Base-by-base conservation (phyloP, 1,140 invertebrate species). In the Wiebesia pumilae region DNA sequence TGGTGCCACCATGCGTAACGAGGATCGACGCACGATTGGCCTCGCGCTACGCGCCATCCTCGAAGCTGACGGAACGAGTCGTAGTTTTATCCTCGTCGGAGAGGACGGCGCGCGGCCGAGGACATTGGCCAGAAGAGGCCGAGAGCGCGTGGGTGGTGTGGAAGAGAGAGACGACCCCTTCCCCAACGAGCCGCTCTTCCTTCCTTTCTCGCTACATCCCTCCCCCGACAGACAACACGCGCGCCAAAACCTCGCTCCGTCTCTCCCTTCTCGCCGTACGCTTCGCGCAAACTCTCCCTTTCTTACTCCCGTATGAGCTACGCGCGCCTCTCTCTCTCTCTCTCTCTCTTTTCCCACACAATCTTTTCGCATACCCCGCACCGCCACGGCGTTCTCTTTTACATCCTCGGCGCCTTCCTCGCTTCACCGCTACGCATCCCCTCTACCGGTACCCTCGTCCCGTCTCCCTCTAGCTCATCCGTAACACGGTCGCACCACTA, bases 51-150 rank as follows among this genome's bases (percentile, higher is more conserved):
- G 40, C 38, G 38, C 38, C 38, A 75, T 75, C 71, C 35, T 73
- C 69, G 35, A 33, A 10, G 9, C 67, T 30, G 14, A 47, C 43
- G 43, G 12, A 47, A 47, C 43, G 43, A 40, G 24, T 2, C 35
- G 7, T 38, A 38, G 27, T 38, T 38, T 38, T 38, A 16, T 75
- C 38, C 71, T 75, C 71, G 38, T 27, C 27, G 80, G 19, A 71
- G 78, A 87, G 81, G 62, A 79, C 77, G 81, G 78, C 54, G 73
- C 83, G 75, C 51, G 7, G 30, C 40, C 43, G 81, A 80, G 82
- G 86, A 87, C 73, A 79, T 80, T 77, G 79, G 87, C 87, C 87
- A 82, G 69, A 78, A 81, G 81, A 84, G 79, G 82, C 77, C 86
- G 85, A 78, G 43, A 35, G 33, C 80, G 82, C 78, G 82, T 65